Base-by-base conservation (phyloP, 2,888 invertebrate genomes). In the Drosophila yooni region DNA sequence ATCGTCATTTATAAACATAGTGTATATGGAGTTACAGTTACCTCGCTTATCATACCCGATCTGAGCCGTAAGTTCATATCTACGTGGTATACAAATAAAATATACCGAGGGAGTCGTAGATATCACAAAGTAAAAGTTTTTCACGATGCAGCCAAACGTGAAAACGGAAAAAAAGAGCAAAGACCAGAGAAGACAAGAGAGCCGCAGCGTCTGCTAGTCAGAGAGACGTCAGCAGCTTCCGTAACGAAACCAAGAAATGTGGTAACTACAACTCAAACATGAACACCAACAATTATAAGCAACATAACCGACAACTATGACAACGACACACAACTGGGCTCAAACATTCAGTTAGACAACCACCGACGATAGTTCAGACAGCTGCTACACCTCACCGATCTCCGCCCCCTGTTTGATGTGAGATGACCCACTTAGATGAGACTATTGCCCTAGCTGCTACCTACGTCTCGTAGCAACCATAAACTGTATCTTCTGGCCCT, bases 81-180 rank as follows among this genome's bases (percentile, higher is more conserved):
- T 18, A 27, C 54, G 29, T 34, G 66, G 67, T 66, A 67, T 66
- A 33, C 13, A 59, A 56, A 54, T 51, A 50, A 61, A 51, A 62
- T 69, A 69, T 58, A 40, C 56, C 27, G 51, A 61, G 61, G 48
- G 53, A 56, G 57, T 62, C 68, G 74, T 73, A 79, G 79, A 73
- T 67, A 74, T 66, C 61, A 80, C 83, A 80, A 89, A 87, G 86
- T 88, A 86, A 86, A 89, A 86, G 86, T 89, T 88, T 81, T 86
- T 71, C 87, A 81, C 81, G 53, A 70, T 46, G 60, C 81, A 77
- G 64, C 70, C 70, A 67, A 72, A 74, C 69, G 77, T 83, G 79
- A 81, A 85, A 85, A 85, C 43, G 59, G 50, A 63, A 69, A 65
- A 63, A 50, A 67, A 65, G 61, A 8, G 15, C 25, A 25, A 25